phyloP scores from a whole-genome alignment of 2,797 vertebrate genomes.

The Moxostoma hubbsi region DNA sequence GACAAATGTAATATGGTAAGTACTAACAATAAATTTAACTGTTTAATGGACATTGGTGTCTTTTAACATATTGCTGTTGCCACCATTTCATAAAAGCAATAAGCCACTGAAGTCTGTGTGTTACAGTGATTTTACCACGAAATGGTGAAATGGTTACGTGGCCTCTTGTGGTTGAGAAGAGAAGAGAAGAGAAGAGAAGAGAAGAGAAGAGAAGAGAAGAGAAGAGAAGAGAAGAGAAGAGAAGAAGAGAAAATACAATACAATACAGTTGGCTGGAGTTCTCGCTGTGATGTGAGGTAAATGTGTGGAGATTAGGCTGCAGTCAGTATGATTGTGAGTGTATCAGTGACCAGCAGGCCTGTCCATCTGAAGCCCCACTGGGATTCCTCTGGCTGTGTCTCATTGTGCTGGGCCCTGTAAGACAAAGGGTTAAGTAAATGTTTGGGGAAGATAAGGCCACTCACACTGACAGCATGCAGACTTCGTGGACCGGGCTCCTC shows the following conservation, averaged over 20 bases:
- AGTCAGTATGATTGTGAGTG: slow-evolving; percentile 44
- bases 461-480: slow-evolving; percentile 86
- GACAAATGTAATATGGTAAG: too few relatives aligned
- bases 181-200: background rate
- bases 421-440: slow-evolving; percentile 90
- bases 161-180: background rate
- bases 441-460: slow-evolving; percentile 86
- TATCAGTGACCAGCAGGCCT: slow-evolving; percentile 54
- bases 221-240: slow-evolving; percentile 30
- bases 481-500: slow-evolving; percentile 78
- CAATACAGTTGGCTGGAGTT: slow-evolving; percentile 17
- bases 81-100: too few relatives aligned
- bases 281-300: slow-evolving; percentile 41
- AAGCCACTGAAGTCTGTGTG: too few relatives aligned
- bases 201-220: slow-evolving; percentile 32
- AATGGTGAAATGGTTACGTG: too few relatives aligned
- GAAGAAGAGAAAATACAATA: background rate
- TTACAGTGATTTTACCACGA: too few relatives aligned
- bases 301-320: slow-evolving; percentile 53
- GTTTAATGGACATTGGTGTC: too few relatives aligned
- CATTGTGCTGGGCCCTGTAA: slow-evolving; percentile 81
- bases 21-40: too few relatives aligned
- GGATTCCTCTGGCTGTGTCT: slow-evolving; percentile 70
- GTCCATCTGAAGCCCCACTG: slow-evolving; percentile 56
- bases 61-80: too few relatives aligned